These are phyloP conservation scores for Edolisoma coerulescens DNA, from an alignment of 2,113 vertebrate genomes.

Conservation along the genomic window DNA sequence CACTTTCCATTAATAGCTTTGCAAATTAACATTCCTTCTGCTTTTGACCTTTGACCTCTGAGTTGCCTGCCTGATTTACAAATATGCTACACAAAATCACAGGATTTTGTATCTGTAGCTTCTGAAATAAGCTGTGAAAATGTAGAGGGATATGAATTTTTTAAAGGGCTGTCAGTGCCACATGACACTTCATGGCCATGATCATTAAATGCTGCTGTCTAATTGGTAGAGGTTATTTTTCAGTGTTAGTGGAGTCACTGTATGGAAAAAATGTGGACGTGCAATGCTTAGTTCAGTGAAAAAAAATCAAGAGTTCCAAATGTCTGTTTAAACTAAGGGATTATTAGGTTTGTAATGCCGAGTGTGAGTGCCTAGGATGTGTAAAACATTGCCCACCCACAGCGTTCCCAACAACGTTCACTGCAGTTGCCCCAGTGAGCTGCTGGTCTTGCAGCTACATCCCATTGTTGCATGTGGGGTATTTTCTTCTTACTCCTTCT, in stretches of 20 bases:
- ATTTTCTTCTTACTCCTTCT: neutral
- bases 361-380: neutral
- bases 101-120: slow-evolving; percentile 2
- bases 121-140: slow-evolving; percentile 8
- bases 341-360: slow-evolving; percentile 2
- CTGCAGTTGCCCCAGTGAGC: neutral
- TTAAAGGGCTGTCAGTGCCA: neutral
- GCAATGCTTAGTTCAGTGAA: neutral
- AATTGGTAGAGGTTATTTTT: neutral
- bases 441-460: neutral
- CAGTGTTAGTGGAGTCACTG: neutral
- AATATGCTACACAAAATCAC: neutral
- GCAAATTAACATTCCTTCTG: slow-evolving; percentile 10
- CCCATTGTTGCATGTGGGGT: neutral
- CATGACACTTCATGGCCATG: neutral
- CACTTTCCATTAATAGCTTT: slow-evolving; percentile 44
- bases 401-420: neutral
- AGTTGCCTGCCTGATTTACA: neutral
- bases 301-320: neutral
- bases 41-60: slow-evolving; percentile 33
- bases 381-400: slow-evolving; percentile 28
- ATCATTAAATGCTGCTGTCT: neutral
- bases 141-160: neutral
- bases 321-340: slow-evolving; percentile 13
- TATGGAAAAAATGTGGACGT: neutral